Base-by-base conservation (phyloP, 2,113 vertebrate genomes). In the Acanthochromis polyacanthus region DNA sequence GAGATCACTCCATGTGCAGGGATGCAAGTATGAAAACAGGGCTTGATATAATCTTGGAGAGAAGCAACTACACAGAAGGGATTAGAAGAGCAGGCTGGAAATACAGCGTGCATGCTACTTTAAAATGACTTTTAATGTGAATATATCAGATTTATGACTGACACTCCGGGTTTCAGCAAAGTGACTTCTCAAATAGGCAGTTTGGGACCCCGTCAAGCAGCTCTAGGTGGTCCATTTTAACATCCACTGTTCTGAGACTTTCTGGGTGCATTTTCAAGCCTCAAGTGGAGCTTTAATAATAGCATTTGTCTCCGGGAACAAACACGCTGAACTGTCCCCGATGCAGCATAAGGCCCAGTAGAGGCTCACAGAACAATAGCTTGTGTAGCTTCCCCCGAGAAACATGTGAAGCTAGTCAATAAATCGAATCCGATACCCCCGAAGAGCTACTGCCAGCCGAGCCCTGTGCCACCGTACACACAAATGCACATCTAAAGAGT, bases 291-390 rank as follows among this genome's bases (percentile, higher is more conserved):
- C 57, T 80, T 72, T 65, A 80, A 80, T 55, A 57, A 69, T 4
- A 59, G 8, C 59, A 45, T 74, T 83, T 63, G 80, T 82, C 58
- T 56, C n/a, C 2, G 16, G 9, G 58, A 71, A 71, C 82, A 72
- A 67, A 82, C 48, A 58, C 50, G 11, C 46, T 46, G 72, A n/a
- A 25, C 2, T 23, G 30, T 19, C 36, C 43, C 14, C 1, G 63
- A 53, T 64, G 56, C 15, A 76, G 67, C 69, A 38, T 19, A 71
- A 80, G 86, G 85, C 86, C 87, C 70, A 4, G 60, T 75, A 45
- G 63, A 65, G 82, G 78, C 69, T 46, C 38, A 8, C 69, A 22
- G 78, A 88, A 89, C 86, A 91, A 88, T 75, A 81, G 83, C 53
- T 23, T 36, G 51, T 63, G 38, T 52, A 23, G 78, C 60, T n/a